Evolutionary conservation across 2,113 vertebrate species (phyloP), one percentile per base, ranked within the genome.

Genomic region (Odontophorus gujanensis): DNA sequence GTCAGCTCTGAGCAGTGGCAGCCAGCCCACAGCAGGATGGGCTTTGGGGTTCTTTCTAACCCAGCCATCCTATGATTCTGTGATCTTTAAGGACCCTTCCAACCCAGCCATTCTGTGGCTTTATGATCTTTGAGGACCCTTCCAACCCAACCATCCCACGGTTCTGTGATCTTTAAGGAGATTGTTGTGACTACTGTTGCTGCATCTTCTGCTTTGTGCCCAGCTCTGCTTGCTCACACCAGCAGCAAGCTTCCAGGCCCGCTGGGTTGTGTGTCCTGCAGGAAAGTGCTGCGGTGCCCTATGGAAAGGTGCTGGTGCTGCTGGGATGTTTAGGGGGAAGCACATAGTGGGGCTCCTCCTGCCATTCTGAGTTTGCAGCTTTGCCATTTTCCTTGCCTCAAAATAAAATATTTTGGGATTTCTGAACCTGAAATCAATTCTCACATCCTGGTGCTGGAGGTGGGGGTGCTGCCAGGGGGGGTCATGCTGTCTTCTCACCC

Each of bases 141-240:
- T 47, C 47, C 47, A 48, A 48, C 47, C 47, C 47, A 48, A 21
- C 47, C 47, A 19, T 48, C 7, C 25, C 25, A 15, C 28, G 51
- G 51, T 28, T 53, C 50, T 51, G 25, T 51, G 53, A 57, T 57
- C 2, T 0, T 19, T 34, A 2, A 57, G 74, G 66, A 74, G 51
- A 13, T 4, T 86, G 88, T 67, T n/a, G 79, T 12, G 1, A 0
- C 0, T 2, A 2, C 0, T 17, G 47, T 28, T 73, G 2, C 38
- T 16, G 0, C 0, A 1, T 62, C 34, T 50, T 0, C 67, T 47
- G 47, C 13, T 36, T 36, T 16, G 0, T 5, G 0, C 74, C 81
- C 65, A 2, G 61, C 38, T 69, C 57, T 2, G 26, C 2, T 82
- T 62, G 75, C 42, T 76, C 6, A 2, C 3, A 74, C 34, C 13